Conservation (phyloP, 2,888 invertebrate genomes). For the Biston betularia region DNA sequence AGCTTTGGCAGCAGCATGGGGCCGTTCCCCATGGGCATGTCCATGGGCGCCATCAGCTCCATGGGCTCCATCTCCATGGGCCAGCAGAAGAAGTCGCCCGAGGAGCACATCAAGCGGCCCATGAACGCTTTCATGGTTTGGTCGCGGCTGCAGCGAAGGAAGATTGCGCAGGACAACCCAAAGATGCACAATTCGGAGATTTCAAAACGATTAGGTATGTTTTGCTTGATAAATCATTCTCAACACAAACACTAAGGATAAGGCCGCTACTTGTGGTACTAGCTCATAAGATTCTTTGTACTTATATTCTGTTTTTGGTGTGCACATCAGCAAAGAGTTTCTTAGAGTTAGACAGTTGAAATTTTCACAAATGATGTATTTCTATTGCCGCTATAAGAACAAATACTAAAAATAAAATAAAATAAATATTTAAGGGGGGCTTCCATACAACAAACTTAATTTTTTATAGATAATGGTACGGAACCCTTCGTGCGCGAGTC, state of each 20-base stretch:
- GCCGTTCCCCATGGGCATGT: constrained; percentile 84
- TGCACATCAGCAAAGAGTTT: too few relatives aligned
- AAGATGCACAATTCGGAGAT: constrained; percentile 99
- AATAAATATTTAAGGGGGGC: too few relatives aligned
- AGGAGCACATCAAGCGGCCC: constrained; percentile 97
- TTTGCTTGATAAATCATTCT: constrained; percentile 61
- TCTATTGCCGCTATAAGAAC: too few relatives aligned
- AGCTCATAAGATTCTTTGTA: too few relatives aligned
- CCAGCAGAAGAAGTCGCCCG: constrained; percentile 87
- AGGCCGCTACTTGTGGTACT: too few relatives aligned
- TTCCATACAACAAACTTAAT: too few relatives aligned
- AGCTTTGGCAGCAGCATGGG: constrained; percentile 88
- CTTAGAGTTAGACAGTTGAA: too few relatives aligned
- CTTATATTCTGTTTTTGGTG: too few relatives aligned
- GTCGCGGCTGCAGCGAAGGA: constrained; percentile 96
- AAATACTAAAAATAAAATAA: too few relatives aligned
- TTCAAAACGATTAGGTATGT: constrained; percentile 95
- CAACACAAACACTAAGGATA: background rate
- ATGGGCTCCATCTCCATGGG: constrained; percentile 86
- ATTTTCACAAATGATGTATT: too few relatives aligned
- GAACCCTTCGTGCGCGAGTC: too few relatives aligned
- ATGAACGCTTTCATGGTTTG: constrained; percentile 99
- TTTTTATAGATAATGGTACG: too few relatives aligned
- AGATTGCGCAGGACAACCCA: constrained; percentile 98
- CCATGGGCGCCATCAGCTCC: constrained; percentile 83